Percentiles rank a stretch among this genome's conserved stretches.
Conservation (phyloP, 2,888 invertebrate species). For the Cremastinae sp. region DNA sequence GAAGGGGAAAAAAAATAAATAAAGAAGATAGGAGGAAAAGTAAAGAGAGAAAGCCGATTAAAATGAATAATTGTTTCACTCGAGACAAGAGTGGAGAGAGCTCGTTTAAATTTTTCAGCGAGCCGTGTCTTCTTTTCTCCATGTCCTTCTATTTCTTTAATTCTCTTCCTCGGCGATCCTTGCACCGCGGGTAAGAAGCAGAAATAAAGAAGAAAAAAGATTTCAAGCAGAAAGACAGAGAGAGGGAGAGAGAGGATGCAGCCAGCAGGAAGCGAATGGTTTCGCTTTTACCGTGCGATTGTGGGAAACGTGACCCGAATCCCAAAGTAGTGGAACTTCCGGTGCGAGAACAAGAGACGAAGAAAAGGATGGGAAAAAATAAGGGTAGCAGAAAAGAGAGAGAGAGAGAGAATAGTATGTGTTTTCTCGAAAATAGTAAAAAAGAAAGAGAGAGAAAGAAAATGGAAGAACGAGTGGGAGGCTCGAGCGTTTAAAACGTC, state of each 20-base stretch:
- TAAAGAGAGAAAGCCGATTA: constrained; percentile 27
- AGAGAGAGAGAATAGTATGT: too few relatives aligned
- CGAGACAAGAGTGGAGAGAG: constrained; percentile 10
- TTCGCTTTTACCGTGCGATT: constrained; percentile 50
- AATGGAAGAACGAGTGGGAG: constrained; percentile 17
- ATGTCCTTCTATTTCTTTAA: constrained; percentile 11
- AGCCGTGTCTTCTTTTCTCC: constrained; percentile 33
- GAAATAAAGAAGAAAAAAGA: too few relatives aligned
- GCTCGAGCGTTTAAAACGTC: constrained; percentile 63
- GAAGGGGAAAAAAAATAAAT: constrained; percentile 6
- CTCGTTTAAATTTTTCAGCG: constrained; percentile 43
- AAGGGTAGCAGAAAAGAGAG: too few relatives aligned
- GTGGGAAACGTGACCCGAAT: constrained; percentile 58
- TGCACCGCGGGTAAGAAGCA: constrained; percentile 9
- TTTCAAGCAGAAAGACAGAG: constrained; percentile 7
- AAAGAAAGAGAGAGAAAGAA: constrained; percentile 27
- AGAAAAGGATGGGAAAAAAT: too few relatives aligned
- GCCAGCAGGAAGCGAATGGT: constrained; percentile 40
- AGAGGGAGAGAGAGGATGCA: too few relatives aligned
- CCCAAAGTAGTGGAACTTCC: constrained; percentile 48
- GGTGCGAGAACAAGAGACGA: constrained; percentile 20
- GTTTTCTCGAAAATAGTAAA: constrained; percentile 4
- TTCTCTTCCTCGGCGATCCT: not conserved
- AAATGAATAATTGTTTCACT: constrained; percentile 25
- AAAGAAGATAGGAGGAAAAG: constrained; percentile 21